Evolutionary conservation across 2,888 invertebrate genomes (phyloP).

Genomic region (Dysmachus trigonus): DNA sequence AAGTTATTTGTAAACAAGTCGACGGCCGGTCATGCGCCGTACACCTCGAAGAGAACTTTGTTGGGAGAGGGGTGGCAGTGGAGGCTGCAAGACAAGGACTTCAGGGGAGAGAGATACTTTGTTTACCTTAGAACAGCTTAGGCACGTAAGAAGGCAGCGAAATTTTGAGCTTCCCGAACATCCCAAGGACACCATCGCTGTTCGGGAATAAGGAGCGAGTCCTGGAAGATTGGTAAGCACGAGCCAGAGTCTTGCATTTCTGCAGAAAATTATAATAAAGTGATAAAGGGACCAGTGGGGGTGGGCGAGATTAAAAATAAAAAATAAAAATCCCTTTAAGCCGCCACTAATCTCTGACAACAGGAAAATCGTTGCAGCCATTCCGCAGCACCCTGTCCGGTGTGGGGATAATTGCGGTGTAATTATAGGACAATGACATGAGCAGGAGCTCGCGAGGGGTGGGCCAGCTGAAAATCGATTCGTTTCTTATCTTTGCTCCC

Average conservation of each 20-base stretch:
- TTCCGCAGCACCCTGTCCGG: not conserved
- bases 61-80: not conserved
- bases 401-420: not conserved
- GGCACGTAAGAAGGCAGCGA: not conserved
- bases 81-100: not conserved
- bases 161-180: not conserved
- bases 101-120: not conserved
- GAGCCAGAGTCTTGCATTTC: not conserved
- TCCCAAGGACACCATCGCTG: not conserved
- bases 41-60: not conserved
- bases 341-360: not conserved
- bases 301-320: not conserved
- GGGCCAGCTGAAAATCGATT: not conserved
- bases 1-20: not conserved
- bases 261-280: not conserved
- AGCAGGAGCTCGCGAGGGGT: not conserved
- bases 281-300: not conserved
- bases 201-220: not conserved
- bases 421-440: not conserved
- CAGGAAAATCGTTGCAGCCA: not conserved
- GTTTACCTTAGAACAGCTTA: not conserved
- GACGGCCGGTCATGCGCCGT: not conserved
- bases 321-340: not conserved
- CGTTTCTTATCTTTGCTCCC: not conserved
- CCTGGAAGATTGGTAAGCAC: not conserved